phyloP scores from a whole-genome alignment of 1,140 invertebrate species.

The Drosophila arizonae region DNA sequence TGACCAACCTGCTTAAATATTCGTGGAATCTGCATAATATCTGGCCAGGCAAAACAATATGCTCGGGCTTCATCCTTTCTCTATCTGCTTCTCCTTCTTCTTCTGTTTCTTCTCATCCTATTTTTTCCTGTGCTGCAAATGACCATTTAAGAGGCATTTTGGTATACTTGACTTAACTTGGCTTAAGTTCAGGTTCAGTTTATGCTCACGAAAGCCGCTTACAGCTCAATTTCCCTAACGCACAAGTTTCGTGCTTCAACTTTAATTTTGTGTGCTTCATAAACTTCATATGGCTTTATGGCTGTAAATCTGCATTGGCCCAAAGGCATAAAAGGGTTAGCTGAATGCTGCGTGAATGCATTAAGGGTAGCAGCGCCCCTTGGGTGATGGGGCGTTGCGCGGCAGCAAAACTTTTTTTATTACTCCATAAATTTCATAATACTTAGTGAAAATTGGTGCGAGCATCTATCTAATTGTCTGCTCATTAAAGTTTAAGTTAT shows the following conservation, averaged over 20 bases:
- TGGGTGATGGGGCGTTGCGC: not conserved
- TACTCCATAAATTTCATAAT: not conserved
- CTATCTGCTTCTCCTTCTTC: not conserved
- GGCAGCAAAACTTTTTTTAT: constrained; percentile 5
- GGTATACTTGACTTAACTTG: constrained; percentile 17
- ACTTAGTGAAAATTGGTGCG: not conserved
- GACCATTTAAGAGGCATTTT: constrained; percentile 17
- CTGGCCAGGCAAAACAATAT: constrained; percentile 29
- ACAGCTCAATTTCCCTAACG: constrained; percentile 37
- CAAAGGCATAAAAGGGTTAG: constrained; percentile 25
- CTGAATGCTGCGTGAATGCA: constrained; percentile 13
- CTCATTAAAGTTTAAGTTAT: not conserved
- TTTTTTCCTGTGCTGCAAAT: not conserved
- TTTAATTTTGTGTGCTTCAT: constrained; percentile 34
- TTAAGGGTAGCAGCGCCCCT: not conserved
- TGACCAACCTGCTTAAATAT: constrained; percentile 30
- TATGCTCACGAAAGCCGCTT: constrained; percentile 32
- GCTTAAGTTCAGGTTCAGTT: constrained; percentile 26
- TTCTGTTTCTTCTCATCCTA: not conserved
- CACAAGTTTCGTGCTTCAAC: constrained; percentile 13
- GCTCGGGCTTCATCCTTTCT: not conserved
- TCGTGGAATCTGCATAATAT: constrained; percentile 45
- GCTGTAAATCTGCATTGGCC: constrained; percentile 3
- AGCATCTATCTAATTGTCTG: too few relatives aligned
- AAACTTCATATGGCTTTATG: constrained; percentile 35